Conservation (phyloP, 1,140 invertebrate genomes). For the Luehdorfia chinensis region DNA sequence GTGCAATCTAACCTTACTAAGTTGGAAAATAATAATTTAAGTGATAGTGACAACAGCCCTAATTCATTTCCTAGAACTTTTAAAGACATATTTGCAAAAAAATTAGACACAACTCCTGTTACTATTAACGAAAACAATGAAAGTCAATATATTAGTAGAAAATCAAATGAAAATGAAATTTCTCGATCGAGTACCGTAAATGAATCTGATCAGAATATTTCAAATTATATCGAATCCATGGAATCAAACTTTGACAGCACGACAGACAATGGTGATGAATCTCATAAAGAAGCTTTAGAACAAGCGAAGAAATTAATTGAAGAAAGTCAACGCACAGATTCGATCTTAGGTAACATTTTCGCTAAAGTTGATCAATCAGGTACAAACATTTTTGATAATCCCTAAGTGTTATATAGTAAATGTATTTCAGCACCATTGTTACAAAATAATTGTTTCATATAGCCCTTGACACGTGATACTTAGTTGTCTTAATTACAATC, state of each 20-base stretch:
- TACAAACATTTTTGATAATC: slow-evolving; percentile 26
- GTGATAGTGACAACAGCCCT: neutral
- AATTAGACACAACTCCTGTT: too few species aligned
- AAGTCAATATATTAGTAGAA: neutral
- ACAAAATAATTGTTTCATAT: too few species aligned
- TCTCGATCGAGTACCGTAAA: neutral
- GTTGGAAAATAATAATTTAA: slow-evolving; percentile 6
- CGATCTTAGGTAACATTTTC: slow-evolving; percentile 30
- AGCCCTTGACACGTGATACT: neutral
- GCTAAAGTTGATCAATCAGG: slow-evolving; percentile 17
- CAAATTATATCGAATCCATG: slow-evolving; percentile 12
- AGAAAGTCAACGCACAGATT: slow-evolving; percentile 28
- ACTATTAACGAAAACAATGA: neutral
- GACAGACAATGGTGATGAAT: slow-evolving; percentile 3
- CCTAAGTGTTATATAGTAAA: slow-evolving; percentile 18
- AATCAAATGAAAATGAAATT: neutral
- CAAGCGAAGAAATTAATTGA: slow-evolving; percentile 34
- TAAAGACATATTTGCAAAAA: slow-evolving; percentile 19
- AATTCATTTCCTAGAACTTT: slow-evolving; percentile 8
- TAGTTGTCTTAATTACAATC: neutral
- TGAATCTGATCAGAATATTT: slow-evolving; percentile 1
- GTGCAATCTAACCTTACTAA: slow-evolving; percentile 3
- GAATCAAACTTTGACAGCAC: neutral
- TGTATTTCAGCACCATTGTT: too few species aligned
- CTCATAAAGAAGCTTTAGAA: slow-evolving; percentile 20